Conservation (phyloP, 2,113 vertebrate genomes). For the Tursiops truncatus region DNA sequence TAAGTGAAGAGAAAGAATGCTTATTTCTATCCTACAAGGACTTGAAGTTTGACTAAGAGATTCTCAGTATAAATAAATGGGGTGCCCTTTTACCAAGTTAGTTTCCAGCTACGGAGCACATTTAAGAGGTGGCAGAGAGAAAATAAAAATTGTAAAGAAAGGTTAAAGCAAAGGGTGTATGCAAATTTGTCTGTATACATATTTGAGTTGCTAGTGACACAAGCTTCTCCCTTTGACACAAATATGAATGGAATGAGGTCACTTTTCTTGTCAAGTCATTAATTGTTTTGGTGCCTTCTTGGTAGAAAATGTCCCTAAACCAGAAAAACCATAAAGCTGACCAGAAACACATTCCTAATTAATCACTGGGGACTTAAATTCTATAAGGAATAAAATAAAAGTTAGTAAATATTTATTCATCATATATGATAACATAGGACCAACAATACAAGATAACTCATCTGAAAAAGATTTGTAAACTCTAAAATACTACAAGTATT, state of each 20-base stretch:
- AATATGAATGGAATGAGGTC: background rate
- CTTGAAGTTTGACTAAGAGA: background rate
- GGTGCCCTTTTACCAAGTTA: background rate
- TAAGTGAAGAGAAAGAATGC: background rate
- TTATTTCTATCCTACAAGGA: background rate
- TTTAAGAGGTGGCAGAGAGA: background rate
- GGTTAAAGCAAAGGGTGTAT: background rate
- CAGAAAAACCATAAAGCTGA: background rate
- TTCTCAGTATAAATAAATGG: background rate
- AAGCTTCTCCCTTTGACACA: background rate
- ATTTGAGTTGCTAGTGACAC: background rate
- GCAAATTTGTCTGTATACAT: background rate
- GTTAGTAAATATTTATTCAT: background rate
- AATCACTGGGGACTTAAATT: background rate
- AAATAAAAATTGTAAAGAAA: background rate
- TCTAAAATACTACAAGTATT: background rate
- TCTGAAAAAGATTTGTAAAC: background rate
- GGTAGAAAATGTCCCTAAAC: background rate
- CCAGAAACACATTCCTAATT: background rate
- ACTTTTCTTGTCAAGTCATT: background rate
- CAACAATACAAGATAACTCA: background rate
- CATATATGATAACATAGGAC: background rate
- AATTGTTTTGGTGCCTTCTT: background rate
- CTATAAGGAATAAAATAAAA: slow-evolving; percentile 18
- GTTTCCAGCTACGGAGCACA: background rate